Percentiles rank a stretch among this genome's conserved stretches.
Conservation (phyloP, 2,113 vertebrate genomes). For the Leucoraja erinaceus region DNA sequence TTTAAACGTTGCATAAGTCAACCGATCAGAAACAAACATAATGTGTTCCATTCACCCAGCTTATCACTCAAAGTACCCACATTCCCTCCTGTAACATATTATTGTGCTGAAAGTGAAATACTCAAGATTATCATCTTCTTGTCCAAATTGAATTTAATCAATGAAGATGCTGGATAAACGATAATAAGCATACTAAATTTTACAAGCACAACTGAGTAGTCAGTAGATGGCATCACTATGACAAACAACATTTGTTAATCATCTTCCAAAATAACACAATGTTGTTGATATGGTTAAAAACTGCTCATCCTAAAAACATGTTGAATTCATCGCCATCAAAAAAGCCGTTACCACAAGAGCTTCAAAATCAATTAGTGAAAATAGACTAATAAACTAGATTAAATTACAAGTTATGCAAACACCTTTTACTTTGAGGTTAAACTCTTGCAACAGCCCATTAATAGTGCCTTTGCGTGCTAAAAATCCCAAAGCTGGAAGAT, state of each 20-base stretch:
- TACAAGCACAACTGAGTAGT: no score
- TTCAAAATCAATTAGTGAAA: not conserved
- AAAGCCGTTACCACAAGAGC: not conserved
- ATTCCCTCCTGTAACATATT: not conserved
- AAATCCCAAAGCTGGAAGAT: no score
- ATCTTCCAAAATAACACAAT: not conserved
- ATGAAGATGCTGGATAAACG: not conserved
- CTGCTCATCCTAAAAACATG: not conserved
- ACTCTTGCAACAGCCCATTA: no score
- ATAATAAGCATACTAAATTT: not conserved
- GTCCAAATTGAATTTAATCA: not conserved
- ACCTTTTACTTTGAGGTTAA: not conserved
- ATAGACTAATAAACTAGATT: not conserved
- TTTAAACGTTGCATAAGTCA: not conserved
- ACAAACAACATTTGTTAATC: not conserved
- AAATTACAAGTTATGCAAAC: not conserved
- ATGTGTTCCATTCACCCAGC: not conserved
- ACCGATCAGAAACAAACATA: not conserved
- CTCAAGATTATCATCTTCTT: not conserved
- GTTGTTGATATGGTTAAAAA: not conserved
- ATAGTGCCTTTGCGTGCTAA: no score
- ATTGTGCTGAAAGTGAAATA: not conserved
- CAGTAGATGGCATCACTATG: not conserved
- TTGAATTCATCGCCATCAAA: not conserved
- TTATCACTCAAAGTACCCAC: not conserved